Percentiles rank a stretch among this genome's conserved stretches.
Evolutionary conservation across 2,797 vertebrate species (phyloP).

Genomic region (Notamacropus eugenii): DNA sequence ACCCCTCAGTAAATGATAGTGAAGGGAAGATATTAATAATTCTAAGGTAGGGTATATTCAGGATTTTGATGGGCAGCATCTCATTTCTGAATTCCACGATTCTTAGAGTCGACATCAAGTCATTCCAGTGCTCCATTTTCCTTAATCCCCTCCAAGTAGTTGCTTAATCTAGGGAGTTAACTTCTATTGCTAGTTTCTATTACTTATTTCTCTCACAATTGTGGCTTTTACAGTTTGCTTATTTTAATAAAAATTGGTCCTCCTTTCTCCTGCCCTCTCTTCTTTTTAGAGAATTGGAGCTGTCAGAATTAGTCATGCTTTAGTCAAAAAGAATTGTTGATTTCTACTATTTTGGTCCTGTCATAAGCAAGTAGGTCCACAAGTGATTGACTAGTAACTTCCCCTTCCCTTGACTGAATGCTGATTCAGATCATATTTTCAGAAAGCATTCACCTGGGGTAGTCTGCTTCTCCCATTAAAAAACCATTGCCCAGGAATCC

Average conservation of each 20-base stretch:
- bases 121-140: not conserved
- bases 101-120: not conserved
- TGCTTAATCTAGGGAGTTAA: not conserved
- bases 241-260: not conserved
- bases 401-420: slow-evolving; percentile 18
- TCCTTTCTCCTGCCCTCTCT: not conserved
- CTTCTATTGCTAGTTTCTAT: not conserved
- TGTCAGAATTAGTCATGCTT: not conserved
- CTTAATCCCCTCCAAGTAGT: not conserved
- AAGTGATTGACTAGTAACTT: slow-evolving; percentile 32
- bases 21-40: not conserved
- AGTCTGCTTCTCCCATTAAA: slow-evolving; percentile 50
- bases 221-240: not conserved
- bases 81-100: not conserved
- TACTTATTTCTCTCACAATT: not conserved
- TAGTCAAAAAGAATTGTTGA: not conserved
- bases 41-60: not conserved
- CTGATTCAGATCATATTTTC: slow-evolving; percentile 49
- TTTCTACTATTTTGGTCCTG: not conserved
- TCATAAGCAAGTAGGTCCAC: not conserved
- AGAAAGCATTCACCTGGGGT: slow-evolving; percentile 58
- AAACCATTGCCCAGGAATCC: slow-evolving; percentile 17
- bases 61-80: not conserved
- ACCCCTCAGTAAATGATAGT: not conserved
- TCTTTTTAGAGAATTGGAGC: not conserved